phyloP scores from a whole-genome alignment of 1,140 invertebrate genomes.

The Bombyx mori region DNA sequence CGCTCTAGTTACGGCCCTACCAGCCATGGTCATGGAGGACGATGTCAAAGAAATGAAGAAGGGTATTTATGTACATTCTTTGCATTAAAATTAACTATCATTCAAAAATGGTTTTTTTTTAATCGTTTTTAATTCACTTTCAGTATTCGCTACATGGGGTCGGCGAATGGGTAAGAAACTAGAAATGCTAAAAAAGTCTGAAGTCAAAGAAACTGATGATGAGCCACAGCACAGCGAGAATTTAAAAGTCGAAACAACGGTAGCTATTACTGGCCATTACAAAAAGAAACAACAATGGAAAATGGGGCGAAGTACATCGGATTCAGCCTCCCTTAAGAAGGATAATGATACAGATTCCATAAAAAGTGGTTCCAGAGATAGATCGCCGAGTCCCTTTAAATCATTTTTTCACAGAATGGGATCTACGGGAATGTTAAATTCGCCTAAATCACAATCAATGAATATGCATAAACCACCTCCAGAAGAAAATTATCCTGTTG shows the following conservation, averaged over 20 bases:
- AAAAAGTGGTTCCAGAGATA: conserved; percentile 61
- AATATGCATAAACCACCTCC: conserved; percentile 50
- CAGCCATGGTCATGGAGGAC: conserved; percentile 74
- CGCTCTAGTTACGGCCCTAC: conserved; percentile 73
- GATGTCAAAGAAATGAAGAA: conserved; percentile 70
- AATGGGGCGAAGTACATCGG: conserved; percentile 66
- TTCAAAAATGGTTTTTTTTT: background rate
- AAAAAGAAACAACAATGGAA: conserved; percentile 68
- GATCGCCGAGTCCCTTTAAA: conserved; percentile 78
- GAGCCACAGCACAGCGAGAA: conserved; percentile 34
- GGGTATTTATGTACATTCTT: conserved; percentile 30
- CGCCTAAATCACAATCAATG: conserved; percentile 68
- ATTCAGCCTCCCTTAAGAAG: conserved; percentile 56
- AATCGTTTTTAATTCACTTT: conserved; percentile 24
- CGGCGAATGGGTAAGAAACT: conserved; percentile 84
- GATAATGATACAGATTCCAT: conserved; percentile 62
- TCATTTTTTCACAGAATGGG: conserved; percentile 82
- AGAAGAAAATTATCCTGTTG: conserved; percentile 54
- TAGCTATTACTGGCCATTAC: conserved; percentile 46
- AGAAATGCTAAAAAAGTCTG: conserved; percentile 79
- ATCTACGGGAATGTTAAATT: conserved; percentile 82
- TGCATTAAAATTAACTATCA: background rate
- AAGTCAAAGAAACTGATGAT: conserved; percentile 72
- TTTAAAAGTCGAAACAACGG: conserved; percentile 37
- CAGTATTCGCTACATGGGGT: conserved; percentile 85